These are phyloP conservation scores for Lampropteryx suffumata DNA, from an alignment of 2,888 invertebrate species.

Conservation along the genomic window DNA sequence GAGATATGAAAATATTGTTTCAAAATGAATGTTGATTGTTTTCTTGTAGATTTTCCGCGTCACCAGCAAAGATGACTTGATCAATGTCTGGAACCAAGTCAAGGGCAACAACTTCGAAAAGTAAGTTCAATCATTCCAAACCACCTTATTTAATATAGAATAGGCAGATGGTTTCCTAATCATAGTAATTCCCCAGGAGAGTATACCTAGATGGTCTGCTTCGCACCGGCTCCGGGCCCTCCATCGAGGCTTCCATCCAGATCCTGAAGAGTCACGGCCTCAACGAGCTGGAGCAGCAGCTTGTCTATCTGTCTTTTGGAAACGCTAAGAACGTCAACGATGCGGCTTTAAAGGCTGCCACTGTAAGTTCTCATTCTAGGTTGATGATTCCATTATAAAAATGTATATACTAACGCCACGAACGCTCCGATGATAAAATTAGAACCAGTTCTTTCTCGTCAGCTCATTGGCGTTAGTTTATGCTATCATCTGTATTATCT, in stretches of 20 bases:
- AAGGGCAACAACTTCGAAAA: constrained; percentile 83
- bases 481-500: too few relatives aligned
- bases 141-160: too few relatives aligned
- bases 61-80: constrained; percentile 86
- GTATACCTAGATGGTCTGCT: constrained; percentile 92
- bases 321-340: constrained; percentile 86
- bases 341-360: constrained; percentile 84
- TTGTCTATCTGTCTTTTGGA: constrained; percentile 87
- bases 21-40: not conserved
- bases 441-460: too few relatives aligned
- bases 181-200: constrained; percentile 70
- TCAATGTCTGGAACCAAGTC: constrained; percentile 86
- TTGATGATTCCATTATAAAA: too few relatives aligned
- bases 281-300: constrained; percentile 76
- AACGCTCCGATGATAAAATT: too few relatives aligned
- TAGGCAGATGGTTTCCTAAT: not conserved
- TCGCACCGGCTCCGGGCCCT: constrained; percentile 89
- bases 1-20: too few relatives aligned
- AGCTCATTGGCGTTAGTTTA: too few relatives aligned
- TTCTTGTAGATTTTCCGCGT: constrained; percentile 84
- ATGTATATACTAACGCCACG: too few relatives aligned
- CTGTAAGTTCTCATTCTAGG: constrained; percentile 58
- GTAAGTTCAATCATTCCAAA: constrained; percentile 52
- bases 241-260: constrained; percentile 86
- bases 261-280: constrained; percentile 86